A percentile compares a stretch with the other conserved stretches of the same genome.
These are phyloP conservation scores for Paracyclopina nana DNA, from an alignment of 1,140 invertebrate genomes.

Conservation along the genomic window DNA sequence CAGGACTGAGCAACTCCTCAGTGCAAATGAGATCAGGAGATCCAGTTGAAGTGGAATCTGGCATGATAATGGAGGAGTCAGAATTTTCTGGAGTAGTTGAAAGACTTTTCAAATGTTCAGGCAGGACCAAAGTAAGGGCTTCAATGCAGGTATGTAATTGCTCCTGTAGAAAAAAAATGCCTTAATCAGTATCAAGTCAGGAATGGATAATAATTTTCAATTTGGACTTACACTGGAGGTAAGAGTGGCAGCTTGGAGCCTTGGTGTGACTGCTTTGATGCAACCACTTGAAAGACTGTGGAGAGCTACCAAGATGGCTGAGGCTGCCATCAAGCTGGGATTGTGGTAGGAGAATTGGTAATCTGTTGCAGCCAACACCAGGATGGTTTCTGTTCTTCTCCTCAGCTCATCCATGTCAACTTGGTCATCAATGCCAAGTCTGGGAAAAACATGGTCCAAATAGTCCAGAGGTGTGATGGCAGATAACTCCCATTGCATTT, in stretches of 20 bases:
- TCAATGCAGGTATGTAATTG: background rate
- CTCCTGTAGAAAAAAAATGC: constrained; percentile 2
- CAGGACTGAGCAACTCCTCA: background rate
- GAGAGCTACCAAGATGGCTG: constrained; percentile 4
- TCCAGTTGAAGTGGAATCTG: constrained; percentile 1
- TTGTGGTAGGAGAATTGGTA: constrained; percentile 7
- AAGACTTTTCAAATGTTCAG: background rate
- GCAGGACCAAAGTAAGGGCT: constrained; percentile 3
- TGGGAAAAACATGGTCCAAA: constrained; percentile 43
- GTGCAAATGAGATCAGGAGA: constrained; percentile 12
- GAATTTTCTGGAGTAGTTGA: background rate
- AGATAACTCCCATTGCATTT: constrained; percentile 59
- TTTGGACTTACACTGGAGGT: background rate
- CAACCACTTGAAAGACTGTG: background rate
- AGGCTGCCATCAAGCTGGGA: constrained; percentile 10
- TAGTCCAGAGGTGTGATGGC: constrained; percentile 60
- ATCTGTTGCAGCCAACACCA: constrained; percentile 54
- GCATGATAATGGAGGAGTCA: too few relatives aligned
- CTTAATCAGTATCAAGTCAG: background rate
- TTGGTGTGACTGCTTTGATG: background rate
- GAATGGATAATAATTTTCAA: too few relatives aligned
- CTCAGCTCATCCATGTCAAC: constrained; percentile 23
- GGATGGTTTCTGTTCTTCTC: constrained; percentile 40
- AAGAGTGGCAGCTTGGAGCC: background rate
- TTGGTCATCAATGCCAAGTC: constrained; percentile 33